Evolutionary conservation across 1,140 invertebrate species (phyloP), one percentile per base, ranked within the genome.

Genomic region (Eciton burchellii): DNA sequence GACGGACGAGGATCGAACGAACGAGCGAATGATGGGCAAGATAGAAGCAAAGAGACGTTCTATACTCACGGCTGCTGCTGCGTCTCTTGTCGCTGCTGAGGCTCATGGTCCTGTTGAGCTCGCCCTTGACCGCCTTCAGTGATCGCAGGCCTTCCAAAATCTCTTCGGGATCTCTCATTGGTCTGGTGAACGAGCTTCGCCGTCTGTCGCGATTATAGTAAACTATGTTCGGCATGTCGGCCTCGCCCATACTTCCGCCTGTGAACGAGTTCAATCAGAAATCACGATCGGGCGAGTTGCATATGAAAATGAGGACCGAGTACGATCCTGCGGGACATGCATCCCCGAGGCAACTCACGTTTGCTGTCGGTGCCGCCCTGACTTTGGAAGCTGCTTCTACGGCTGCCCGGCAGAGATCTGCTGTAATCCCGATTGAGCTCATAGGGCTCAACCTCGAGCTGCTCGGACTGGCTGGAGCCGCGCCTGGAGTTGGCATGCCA

Each of bases 401-500:
- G 94, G 24, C 97, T 97, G 8, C 97, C 97, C 0, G 97, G 97
- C 87, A 98, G 93, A 16, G 97, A 98, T 87, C 97, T 95, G 19
- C 97, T 97, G 92, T 97, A 98, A 93, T 98, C 97, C 91, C 97
- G 97, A 68, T 95, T 96, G 19, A 98, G 95, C 92, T 98, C 97
- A 90, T 98, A 98, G 0, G 97, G 96, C 90, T 98, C 97, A 29
- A 97, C 96, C 91, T 98, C 97, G 24, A 97, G 94, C 63, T 97
- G 97, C 89, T 98, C 97, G 0, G 97, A 97, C 89, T 98, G 97
- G 41, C 97, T 97, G 12, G 97, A 97, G 26, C 97, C 97, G 47
- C 97, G 95, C 68, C 97, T 93, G 0, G 97, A 97, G 59, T 96
- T 96, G 4, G 94, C 95, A 35, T 96, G 95, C 95, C 96, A 98